phyloP scores from a whole-genome alignment of 2,113 vertebrate genomes.

The Neotragus pygmaeus region DNA sequence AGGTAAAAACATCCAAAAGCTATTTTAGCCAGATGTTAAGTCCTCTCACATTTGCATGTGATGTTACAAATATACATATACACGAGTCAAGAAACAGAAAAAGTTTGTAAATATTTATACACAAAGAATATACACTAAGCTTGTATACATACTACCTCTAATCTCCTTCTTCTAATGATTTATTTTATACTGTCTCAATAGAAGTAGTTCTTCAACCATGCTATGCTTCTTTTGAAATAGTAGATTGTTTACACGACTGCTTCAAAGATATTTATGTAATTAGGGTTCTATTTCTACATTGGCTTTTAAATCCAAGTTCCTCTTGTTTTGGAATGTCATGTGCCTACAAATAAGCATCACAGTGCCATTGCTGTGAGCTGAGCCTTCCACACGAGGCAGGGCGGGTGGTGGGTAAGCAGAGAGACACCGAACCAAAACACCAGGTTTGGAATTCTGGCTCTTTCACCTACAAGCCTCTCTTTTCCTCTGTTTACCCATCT shows the following conservation, averaged over 20 bases:
- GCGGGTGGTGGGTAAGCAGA: neutral
- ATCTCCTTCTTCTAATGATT: constrained; percentile 63
- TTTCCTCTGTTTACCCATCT: neutral
- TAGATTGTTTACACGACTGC: constrained; percentile 63
- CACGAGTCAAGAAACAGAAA: constrained; percentile 35
- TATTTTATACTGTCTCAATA: constrained; percentile 37
- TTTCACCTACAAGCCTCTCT: neutral
- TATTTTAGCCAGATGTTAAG: constrained; percentile 44
- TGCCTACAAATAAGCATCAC: constrained; percentile 23
- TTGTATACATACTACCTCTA: constrained; percentile 20
- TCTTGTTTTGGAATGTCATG: constrained; percentile 53
- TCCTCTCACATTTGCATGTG: neutral
- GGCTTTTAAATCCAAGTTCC: constrained; percentile 56
- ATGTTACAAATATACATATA: constrained; percentile 54
- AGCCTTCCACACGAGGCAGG: neutral
- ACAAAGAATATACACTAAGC: neutral
- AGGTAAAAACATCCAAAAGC: constrained; percentile 38
- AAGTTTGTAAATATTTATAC: constrained; percentile 21
- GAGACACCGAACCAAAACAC: neutral
- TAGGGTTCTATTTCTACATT: constrained; percentile 66
- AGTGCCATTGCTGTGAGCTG: neutral
- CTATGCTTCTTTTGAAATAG: constrained; percentile 74
- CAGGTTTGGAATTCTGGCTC: neutral
- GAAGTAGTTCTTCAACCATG: constrained; percentile 30
- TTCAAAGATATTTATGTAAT: constrained; percentile 74